These are phyloP conservation scores for Dexiosoma caninum DNA, from an alignment of 2,888 invertebrate genomes.

Conservation along the genomic window DNA sequence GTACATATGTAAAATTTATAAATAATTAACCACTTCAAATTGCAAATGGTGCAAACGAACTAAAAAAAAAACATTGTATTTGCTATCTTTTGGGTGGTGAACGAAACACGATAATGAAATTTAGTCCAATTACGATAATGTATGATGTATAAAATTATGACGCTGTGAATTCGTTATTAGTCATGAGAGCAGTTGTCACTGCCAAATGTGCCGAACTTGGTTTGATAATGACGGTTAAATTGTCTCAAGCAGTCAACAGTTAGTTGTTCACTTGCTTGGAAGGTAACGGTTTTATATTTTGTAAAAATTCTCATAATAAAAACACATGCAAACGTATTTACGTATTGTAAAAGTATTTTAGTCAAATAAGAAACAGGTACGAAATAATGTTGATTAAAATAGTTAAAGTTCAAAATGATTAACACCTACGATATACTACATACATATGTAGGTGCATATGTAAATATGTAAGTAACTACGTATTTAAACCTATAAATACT, in stretches of 20 bases:
- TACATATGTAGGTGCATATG: not conserved
- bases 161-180: not conserved
- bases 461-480: not conserved
- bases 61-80: not conserved
- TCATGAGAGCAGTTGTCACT: not conserved
- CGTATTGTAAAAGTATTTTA: not conserved
- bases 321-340: not conserved
- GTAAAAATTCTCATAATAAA: too few relatives aligned
- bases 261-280: constrained; percentile 49
- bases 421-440: constrained; percentile 29
- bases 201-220: not conserved
- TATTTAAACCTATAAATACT: too few relatives aligned
- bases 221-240: constrained; percentile 10
- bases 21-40: too few relatives aligned
- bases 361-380: not conserved
- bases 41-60: not conserved
- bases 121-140: not conserved
- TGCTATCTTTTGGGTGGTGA: not conserved
- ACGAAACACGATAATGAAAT: not conserved
- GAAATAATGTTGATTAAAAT: too few relatives aligned
- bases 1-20: too few relatives aligned
- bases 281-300: constrained; percentile 33
- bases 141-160: not conserved
- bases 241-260: constrained; percentile 14
- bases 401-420: constrained; percentile 9